Evolutionary conservation across 2,888 invertebrate genomes (phyloP).

Genomic region (Sipunculus nudus): DNA sequence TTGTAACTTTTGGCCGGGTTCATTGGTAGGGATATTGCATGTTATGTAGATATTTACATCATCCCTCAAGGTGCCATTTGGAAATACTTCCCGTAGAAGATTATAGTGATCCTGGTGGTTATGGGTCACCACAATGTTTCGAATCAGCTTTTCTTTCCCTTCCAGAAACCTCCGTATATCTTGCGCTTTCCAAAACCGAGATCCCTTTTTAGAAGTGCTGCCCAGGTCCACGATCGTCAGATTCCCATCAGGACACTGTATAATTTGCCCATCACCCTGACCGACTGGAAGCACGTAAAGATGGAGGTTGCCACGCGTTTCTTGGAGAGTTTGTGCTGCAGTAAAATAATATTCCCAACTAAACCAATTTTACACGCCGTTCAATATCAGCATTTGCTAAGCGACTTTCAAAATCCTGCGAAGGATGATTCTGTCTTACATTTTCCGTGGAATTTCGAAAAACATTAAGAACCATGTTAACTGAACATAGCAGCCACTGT

Average conservation of each 20-base stretch:
- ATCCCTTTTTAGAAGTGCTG: constrained; percentile 12
- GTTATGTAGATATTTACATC: constrained; percentile 30
- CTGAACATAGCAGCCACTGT: too few species aligned
- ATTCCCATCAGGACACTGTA: constrained; percentile 34
- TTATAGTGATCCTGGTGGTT: constrained; percentile 37
- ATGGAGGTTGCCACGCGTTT: constrained; percentile 26
- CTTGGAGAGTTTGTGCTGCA: constrained; percentile 20
- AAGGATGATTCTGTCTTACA: too few species aligned
- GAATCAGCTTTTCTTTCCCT: constrained; percentile 6
- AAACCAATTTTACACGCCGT: too few species aligned
- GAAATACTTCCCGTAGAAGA: neutral
- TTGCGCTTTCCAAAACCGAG: constrained; percentile 20
- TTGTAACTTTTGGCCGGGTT: too few species aligned
- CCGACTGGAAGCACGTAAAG: constrained; percentile 34
- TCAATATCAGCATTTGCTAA: too few species aligned
- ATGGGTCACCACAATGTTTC: constrained; percentile 30
- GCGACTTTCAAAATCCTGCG: too few species aligned
- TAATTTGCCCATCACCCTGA: constrained; percentile 31
- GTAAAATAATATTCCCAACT: too few species aligned
- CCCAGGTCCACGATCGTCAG: constrained; percentile 32
- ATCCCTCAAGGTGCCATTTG: constrained; percentile 1
- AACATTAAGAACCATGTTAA: too few species aligned
- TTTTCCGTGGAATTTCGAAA: too few species aligned
- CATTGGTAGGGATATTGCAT: too few species aligned
- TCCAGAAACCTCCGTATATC: constrained; percentile 26